Base-by-base conservation (phyloP, 2,797 vertebrate species). In the Peromyscus aztecus region DNA sequence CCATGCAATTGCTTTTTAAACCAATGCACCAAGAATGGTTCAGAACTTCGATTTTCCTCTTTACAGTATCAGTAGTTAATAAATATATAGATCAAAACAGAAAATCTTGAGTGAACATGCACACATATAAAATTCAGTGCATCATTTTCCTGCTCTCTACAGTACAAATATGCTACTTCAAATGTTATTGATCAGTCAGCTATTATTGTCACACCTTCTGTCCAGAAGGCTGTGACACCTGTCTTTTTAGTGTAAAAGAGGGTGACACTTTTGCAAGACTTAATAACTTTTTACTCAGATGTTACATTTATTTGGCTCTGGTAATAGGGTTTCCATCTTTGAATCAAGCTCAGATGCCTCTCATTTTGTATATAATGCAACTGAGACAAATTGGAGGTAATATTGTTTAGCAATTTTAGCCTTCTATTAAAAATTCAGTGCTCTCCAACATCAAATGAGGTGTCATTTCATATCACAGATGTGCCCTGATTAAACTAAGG, bases 211-310 rank as follows among this genome's bases (percentile, higher is more conserved):
- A 95, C 5, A 17, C n/a, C 65, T 93, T 49, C 65, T 69, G 82
- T 73, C 97, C 61, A 94, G 40, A 97, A 94, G 76, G 37, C 59
- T 92, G 4, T 82, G 83, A 63, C 63, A 92, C 67, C 67, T 75
- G 43, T 89, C 93, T 94, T 94, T 87, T 89, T 80, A 96, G 63
- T 69, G 34, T 76, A 80, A 96, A 63, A 84, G 85, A 94, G 88
- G 9, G 21, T 81, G 84, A 82, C 29, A 80, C 29, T 85, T 55
- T 85, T 91, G 34, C 29, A 92, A 92, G 77, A 89, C 67, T 59
- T 88, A 81, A 92, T 96, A 94, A 90, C 91, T 90, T 97, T 93
- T 86, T 85, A 90, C 55, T 83, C 80, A 88, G 89, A 93, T 97
- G 40, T 75, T 95, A 81, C 61, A 92, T 84, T 95, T 82, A 94